Percentiles rank a stretch among this genome's conserved stretches.
phyloP scores from a whole-genome alignment of 2,888 invertebrate species.

The Atethmia centrago region DNA sequence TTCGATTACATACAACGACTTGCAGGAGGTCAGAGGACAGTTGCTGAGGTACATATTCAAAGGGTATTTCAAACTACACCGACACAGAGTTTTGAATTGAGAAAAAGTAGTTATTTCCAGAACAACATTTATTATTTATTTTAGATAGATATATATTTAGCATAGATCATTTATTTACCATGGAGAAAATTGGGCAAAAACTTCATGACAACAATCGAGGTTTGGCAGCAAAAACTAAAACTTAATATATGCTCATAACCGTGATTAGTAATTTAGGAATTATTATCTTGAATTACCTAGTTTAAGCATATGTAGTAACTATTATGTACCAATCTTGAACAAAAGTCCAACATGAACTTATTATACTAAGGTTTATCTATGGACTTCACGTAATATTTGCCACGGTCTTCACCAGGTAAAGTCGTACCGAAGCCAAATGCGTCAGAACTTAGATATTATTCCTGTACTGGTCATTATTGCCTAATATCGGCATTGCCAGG shows the following conservation, averaged over 20 bases:
- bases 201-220: background rate
- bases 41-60: background rate
- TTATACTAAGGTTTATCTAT: background rate
- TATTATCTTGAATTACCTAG: background rate
- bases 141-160: no score
- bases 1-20: background rate
- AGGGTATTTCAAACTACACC: background rate
- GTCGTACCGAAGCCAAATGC: background rate
- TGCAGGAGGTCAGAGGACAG: constrained; percentile 8
- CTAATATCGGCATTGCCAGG: constrained; percentile 22
- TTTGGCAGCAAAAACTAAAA: background rate
- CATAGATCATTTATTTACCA: no score
- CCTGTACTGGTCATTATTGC: constrained; percentile 25
- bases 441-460: constrained; percentile 38
- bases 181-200: background rate
- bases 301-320: background rate
- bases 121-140: background rate
- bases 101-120: background rate
- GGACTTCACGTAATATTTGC: background rate
- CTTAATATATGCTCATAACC: background rate
- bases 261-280: background rate
- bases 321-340: background rate
- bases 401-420: background rate
- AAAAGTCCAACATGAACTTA: background rate
- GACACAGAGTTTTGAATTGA: background rate